Percentiles rank a stretch among this genome's conserved stretches.
Evolutionary conservation across 92 coral and sea anemone genomes (phyloP).

Genomic region (Blastomussa wellsi): DNA sequence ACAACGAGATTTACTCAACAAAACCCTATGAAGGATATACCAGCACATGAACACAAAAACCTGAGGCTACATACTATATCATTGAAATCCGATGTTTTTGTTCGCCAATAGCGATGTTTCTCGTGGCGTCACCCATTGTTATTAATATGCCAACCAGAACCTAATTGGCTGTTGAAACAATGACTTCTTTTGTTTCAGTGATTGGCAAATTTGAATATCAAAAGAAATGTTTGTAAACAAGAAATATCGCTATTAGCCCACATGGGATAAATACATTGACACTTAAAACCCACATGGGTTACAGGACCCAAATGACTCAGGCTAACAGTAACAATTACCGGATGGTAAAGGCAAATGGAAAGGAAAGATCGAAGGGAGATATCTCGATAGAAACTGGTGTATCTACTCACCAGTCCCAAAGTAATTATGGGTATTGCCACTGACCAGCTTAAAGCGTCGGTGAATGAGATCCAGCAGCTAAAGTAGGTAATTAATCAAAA

Average conservation of each 20-base stretch:
- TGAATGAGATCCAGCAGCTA: slow-evolving; percentile 71
- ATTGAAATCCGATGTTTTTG: neutral
- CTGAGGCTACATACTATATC: neutral
- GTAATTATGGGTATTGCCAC: slow-evolving; percentile 62
- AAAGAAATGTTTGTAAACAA: too few species aligned
- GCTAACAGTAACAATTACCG: neutral
- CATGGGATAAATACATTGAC: too few species aligned
- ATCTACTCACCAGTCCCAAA: slow-evolving; percentile 53
- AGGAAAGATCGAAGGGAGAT: neutral
- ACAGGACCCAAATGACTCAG: neutral
- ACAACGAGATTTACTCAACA: neutral
- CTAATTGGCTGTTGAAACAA: too few species aligned
- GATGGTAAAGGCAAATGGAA: neutral
- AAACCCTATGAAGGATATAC: too few species aligned
- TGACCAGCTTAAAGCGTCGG: slow-evolving; percentile 61
- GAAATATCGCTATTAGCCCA: too few species aligned
- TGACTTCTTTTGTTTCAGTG: too few species aligned
- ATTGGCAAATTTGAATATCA: too few species aligned
- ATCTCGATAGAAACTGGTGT: neutral
- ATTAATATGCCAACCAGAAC: too few species aligned
- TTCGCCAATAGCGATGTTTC: too few species aligned
- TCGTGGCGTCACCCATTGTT: too few species aligned
- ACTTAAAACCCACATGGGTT: too few species aligned
- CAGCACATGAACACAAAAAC: too few species aligned
- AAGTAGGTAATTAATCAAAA: neutral